Percentiles rank a stretch among this genome's conserved stretches.
Evolutionary conservation across 1,140 invertebrate species (phyloP).

Genomic region (Stegodyphus mimosarum): DNA sequence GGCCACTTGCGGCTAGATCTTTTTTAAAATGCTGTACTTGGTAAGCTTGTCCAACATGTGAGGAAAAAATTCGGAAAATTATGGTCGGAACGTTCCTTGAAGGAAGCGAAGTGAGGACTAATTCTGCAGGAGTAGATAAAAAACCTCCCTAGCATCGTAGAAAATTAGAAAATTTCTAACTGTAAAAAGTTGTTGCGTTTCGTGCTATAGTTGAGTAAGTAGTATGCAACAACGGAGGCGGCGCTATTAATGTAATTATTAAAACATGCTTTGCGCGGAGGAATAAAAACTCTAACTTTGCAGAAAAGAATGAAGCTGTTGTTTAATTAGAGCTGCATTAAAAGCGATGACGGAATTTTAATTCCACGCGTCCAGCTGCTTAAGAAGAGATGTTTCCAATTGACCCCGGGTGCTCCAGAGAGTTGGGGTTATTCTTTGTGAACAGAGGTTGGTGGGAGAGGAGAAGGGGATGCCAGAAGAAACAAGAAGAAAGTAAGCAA

Average conservation of each 20-base stretch:
- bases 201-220: conserved; percentile 55
- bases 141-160: conserved; percentile 17
- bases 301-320: conserved; percentile 58
- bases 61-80: conserved; percentile 32
- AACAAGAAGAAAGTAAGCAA: conserved; percentile 45
- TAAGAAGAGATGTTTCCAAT: conserved; percentile 53
- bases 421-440: conserved; percentile 49
- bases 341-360: conserved; percentile 62
- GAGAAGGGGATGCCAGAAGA: conserved; percentile 28
- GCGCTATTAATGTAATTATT: conserved; percentile 61
- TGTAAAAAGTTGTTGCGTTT: conserved; percentile 57
- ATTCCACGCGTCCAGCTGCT: conserved; percentile 58
- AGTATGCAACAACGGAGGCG: conserved; percentile 40
- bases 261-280: conserved; percentile 59
- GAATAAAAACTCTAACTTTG: conserved; percentile 54
- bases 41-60: conserved; percentile 1
- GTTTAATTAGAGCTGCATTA: conserved; percentile 62
- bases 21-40: background rate
- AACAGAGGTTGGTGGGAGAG: conserved; percentile 12
- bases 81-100: conserved; percentile 45
- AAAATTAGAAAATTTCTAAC: conserved; percentile 59
- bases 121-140: conserved; percentile 15
- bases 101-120: conserved; percentile 55
- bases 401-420: conserved; percentile 55
- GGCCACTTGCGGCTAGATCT: background rate